Evolutionary conservation across 2,888 invertebrate genomes (phyloP).

Genomic region (Ormyrus thymus): DNA sequence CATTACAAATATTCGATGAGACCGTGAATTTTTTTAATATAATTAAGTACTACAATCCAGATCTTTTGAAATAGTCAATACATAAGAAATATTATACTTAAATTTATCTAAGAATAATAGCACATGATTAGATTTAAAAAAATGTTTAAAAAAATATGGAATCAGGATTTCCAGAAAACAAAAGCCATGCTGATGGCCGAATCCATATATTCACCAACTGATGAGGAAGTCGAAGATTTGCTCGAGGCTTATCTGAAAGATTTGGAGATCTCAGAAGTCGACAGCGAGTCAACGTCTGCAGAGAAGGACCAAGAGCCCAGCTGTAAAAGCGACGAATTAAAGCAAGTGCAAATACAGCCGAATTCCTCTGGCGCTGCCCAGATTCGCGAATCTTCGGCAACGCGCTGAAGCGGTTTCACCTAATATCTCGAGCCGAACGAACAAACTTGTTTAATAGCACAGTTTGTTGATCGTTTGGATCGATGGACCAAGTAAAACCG

Average conservation of each 20-base stretch:
- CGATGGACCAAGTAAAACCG: constrained; percentile 68
- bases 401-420: constrained; percentile 55
- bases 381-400: not conserved
- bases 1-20: no score
- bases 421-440: constrained; percentile 75
- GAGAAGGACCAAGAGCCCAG: not conserved
- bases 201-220: constrained; percentile 69
- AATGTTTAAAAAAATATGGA: no score
- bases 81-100: no score
- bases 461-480: constrained; percentile 74
- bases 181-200: constrained; percentile 69
- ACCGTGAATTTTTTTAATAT: no score
- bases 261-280: constrained; percentile 50
- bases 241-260: constrained; percentile 60
- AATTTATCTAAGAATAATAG: no score
- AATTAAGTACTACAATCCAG: no score
- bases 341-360: not conserved
- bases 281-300: constrained; percentile 1
- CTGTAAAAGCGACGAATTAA: constrained; percentile 1
- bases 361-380: not conserved
- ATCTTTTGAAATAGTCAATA: no score
- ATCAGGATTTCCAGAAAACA: constrained; percentile 31
- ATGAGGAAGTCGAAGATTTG: constrained; percentile 67
- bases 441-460: constrained; percentile 71
- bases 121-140: no score